Evolutionary conservation across 2,888 invertebrate species (phyloP), one percentile per base, ranked within the genome.

Genomic region (Chymomyza caudatula): DNA sequence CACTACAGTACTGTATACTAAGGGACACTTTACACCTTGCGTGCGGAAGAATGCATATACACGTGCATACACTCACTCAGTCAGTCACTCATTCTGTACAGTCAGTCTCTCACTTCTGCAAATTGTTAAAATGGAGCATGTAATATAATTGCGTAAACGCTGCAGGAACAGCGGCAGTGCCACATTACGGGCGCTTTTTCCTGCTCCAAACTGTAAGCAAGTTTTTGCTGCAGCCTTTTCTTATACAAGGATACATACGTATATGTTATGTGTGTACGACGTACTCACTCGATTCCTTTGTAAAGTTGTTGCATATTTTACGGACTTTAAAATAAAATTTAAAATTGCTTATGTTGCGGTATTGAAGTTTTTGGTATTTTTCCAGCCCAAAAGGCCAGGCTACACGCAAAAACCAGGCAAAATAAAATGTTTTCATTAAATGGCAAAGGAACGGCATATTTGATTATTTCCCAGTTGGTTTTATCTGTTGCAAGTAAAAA

Each of bases 61-160:
- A 37, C 29, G 29, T 47, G 13, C 5, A 13, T 17, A 13, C 17
- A 17, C 44, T 17, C 44, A 47, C 44, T 47, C 74, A 67, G 43
- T 71, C 65, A 63, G 65, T 68, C 69, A 60, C 51, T 75, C 65
- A 61, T 59, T 67, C 58, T 52, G 54, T 73, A 63, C 49, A 17
- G 44, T 13, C n/a, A 17, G 53, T 57, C 52, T 65, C n/a, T 67
- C 63, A 69, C 71, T 82, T 77, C 63, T 60, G 47, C 69, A 77
- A 79, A 79, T 73, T 84, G 81, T 72, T 80, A 79, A 79, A 79
- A 69, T 79, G 81, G 84, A 75, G 81, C 76, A 83, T 73, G 76
- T 67, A 78, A 79, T 78, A 79, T 84, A 79, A 79, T 79, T 84
- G 84, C 84, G 78, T 78, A 71, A 68, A 68, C 66, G 55, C 65